Conservation (phyloP, 2,888 invertebrate genomes). For the Dusona sp. region DNA sequence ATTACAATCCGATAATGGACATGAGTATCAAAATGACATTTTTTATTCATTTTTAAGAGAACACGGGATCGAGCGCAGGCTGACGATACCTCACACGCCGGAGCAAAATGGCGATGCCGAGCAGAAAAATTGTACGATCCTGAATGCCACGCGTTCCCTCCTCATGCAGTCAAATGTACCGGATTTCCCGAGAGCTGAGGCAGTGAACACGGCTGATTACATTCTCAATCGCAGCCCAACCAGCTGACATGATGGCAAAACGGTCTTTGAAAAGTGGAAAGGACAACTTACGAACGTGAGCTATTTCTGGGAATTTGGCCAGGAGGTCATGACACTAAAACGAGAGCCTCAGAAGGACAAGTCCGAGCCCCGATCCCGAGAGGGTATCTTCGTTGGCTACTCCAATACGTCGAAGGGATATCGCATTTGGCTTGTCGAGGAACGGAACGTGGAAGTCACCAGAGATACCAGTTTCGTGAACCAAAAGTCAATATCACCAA, state of each 20-base stretch:
- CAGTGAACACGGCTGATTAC: constrained; percentile 21
- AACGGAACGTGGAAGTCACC: not conserved
- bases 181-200: not conserved
- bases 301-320: not conserved
- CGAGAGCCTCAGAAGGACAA: not conserved
- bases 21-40: constrained; percentile 10
- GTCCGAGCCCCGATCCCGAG: not conserved
- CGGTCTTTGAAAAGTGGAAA: not conserved
- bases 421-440: not conserved
- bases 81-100: constrained; percentile 26
- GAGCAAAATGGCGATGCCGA: constrained; percentile 26
- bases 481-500: not conserved
- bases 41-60: constrained; percentile 16
- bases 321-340: not conserved
- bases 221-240: constrained; percentile 27
- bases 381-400: not conserved
- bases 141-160: constrained; percentile 7
- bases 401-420: not conserved
- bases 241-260: not conserved
- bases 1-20: constrained; percentile 21
- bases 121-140: constrained; percentile 11
- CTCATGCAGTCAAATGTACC: not conserved
- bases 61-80: constrained; percentile 15
- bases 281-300: not conserved
- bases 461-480: not conserved